Evolutionary conservation across 2,888 invertebrate species (phyloP).

Genomic region (Plusia festucae): DNA sequence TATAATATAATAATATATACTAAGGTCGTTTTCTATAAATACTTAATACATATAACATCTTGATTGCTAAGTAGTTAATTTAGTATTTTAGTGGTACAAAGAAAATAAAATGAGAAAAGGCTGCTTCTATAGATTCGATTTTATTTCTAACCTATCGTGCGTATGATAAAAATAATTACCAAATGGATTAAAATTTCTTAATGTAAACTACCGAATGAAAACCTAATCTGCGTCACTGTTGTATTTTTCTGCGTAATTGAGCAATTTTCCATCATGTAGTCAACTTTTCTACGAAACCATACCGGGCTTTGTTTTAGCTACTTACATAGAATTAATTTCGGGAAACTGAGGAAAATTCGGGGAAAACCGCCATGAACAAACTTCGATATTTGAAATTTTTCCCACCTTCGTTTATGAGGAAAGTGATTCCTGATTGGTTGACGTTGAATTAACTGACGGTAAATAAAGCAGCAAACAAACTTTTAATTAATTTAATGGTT

Average conservation of each 20-base stretch:
- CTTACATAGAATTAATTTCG: conserved; percentile 16
- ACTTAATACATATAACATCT: no score
- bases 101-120: no score
- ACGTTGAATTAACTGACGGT: background rate
- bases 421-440: conserved; percentile 28
- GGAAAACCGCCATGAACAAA: conserved; percentile 42
- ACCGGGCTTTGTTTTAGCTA: background rate
- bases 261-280: background rate
- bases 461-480: background rate
- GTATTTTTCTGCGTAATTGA: background rate
- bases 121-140: background rate
- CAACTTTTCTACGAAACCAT: background rate
- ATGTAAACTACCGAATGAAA: background rate
- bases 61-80: no score
- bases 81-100: no score
- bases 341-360: conserved; percentile 37
- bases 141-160: background rate
- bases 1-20: no score
- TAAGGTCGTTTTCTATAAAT: no score
- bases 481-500: background rate
- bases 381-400: conserved; percentile 32
- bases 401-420: conserved; percentile 22
- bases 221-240: background rate
- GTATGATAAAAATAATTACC: background rate
- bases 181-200: background rate